Percentiles rank a stretch among this genome's conserved stretches.
Evolutionary conservation across 2,888 invertebrate species (phyloP).

Genomic region (Hydroisotoma schaefferi): DNA sequence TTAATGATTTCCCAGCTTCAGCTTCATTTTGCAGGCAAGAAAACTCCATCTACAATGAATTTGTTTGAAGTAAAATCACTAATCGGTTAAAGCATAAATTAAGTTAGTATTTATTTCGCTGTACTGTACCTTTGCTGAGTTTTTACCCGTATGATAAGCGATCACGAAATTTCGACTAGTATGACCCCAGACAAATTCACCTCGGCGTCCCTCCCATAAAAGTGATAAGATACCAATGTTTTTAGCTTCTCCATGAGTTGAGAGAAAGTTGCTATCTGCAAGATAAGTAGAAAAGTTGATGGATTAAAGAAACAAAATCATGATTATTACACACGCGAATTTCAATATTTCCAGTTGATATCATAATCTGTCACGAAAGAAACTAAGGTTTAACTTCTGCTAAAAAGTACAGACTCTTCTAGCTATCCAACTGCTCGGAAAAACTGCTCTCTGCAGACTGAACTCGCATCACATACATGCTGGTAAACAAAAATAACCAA

Average conservation of each 20-base stretch:
- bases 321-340: not conserved
- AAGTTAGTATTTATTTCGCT: conserved; percentile 9
- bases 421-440: too few relatives aligned
- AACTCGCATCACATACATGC: too few relatives aligned
- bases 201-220: conserved; percentile 56
- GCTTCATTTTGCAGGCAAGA: conserved; percentile 19
- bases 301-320: not conserved
- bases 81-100: conserved; percentile 3
- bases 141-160: conserved; percentile 22
- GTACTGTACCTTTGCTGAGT: conserved; percentile 18
- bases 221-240: conserved; percentile 52
- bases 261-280: conserved; percentile 10
- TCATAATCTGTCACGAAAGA: too few relatives aligned
- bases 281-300: too few relatives aligned
- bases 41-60: conserved; percentile 26
- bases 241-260: conserved; percentile 40
- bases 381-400: too few relatives aligned
- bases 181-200: conserved; percentile 52
- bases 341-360: not conserved
- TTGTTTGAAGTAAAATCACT: not conserved
- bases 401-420: too few relatives aligned
- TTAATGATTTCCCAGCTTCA: conserved; percentile 25
- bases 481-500: too few relatives aligned
- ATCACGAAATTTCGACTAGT: conserved; percentile 35
- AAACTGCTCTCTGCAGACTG: too few relatives aligned